Conservation (phyloP, 2,113 vertebrate genomes). For the Alaudala cheleensis region DNA sequence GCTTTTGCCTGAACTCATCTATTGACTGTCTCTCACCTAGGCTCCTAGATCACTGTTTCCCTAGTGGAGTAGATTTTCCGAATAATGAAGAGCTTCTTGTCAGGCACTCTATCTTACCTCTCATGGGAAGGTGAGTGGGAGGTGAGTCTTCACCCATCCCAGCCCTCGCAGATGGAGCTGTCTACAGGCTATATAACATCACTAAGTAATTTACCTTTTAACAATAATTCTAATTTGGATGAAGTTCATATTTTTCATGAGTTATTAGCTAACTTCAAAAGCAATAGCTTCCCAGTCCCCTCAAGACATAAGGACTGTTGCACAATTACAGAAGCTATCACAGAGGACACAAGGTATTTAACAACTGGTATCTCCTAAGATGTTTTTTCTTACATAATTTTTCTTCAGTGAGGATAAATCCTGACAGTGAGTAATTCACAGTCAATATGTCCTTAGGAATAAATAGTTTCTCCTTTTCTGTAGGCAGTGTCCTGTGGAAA, state of each 20-base stretch:
- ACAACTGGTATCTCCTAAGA: not conserved
- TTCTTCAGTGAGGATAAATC: not conserved
- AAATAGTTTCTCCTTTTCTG: not conserved
- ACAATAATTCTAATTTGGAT: constrained; percentile 45
- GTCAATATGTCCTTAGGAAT: not conserved
- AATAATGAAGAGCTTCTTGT: not conserved
- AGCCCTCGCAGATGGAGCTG: not conserved
- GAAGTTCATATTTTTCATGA: constrained; percentile 36
- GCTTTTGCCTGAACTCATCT: not conserved
- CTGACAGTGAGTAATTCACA: not conserved
- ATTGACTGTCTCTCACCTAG: not conserved
- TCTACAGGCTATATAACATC: not conserved
- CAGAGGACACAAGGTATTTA: not conserved
- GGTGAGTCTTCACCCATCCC: not conserved
- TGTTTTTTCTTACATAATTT: not conserved
- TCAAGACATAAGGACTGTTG: not conserved
- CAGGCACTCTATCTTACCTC: not conserved
- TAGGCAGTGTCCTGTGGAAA: not conserved
- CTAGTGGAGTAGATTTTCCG: not conserved
- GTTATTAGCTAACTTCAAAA: constrained; percentile 32
- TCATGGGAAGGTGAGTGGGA: not conserved
- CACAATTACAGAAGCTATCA: not conserved
- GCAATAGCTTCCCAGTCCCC: not conserved
- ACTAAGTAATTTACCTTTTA: constrained; percentile 31
- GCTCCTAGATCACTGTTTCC: not conserved